Evolutionary conservation across 2,888 invertebrate genomes (phyloP).

Genomic region (Synergus laeviventris): DNA sequence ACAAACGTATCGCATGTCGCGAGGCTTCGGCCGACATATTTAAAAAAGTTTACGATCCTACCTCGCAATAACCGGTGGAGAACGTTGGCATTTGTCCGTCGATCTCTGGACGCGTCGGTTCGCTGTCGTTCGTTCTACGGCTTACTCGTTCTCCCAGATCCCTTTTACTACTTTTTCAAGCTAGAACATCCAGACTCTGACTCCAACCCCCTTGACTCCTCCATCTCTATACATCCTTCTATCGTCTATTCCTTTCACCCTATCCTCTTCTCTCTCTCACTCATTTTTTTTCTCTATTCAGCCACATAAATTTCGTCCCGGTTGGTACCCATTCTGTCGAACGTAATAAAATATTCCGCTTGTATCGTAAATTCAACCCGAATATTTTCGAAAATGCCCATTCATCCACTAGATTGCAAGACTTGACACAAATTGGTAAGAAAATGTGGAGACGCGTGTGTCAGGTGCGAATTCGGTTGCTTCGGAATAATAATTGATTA

Average conservation of each 20-base stretch:
- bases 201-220: slow-evolving; percentile 46
- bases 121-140: slow-evolving; percentile 51
- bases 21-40: slow-evolving; percentile 58
- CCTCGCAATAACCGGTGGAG: slow-evolving; percentile 54
- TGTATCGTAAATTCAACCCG: slow-evolving; percentile 68
- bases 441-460: background rate
- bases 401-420: slow-evolving; percentile 47
- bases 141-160: slow-evolving; percentile 57
- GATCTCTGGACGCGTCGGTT: slow-evolving; percentile 20
- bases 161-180: slow-evolving; percentile 64
- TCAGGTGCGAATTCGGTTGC: background rate
- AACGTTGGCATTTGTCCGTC: slow-evolving; percentile 45
- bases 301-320: slow-evolving; percentile 68
- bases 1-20: slow-evolving; percentile 48
- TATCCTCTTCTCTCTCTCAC: slow-evolving; percentile 51
- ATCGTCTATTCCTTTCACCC: slow-evolving; percentile 48
- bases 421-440: background rate
- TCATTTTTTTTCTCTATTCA: slow-evolving; percentile 57
- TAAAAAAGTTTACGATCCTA: slow-evolving; percentile 66
- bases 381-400: slow-evolving; percentile 66
- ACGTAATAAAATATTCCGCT: slow-evolving; percentile 70
- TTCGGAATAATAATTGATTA: too few species aligned
- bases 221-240: slow-evolving; percentile 42
- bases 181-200: slow-evolving; percentile 53
- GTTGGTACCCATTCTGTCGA: slow-evolving; percentile 66